Evolutionary conservation across 2,113 vertebrate genomes (phyloP).

Genomic region (Mormyrus iriodes): DNA sequence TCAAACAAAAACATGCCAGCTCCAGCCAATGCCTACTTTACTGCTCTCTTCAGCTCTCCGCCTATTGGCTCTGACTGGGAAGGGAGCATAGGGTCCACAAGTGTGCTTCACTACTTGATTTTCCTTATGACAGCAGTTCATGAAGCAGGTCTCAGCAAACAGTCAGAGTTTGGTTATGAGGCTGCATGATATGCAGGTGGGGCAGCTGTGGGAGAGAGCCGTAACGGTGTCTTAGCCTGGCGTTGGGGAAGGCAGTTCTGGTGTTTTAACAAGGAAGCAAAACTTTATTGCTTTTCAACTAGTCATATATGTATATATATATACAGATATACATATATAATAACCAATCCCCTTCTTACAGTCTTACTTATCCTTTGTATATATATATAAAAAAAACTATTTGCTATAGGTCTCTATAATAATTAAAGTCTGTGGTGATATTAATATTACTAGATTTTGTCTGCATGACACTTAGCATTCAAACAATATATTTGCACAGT

Average conservation of each 20-base stretch:
- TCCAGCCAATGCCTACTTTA: background rate
- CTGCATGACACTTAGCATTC: background rate
- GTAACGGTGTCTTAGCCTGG: background rate
- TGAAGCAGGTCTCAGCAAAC: background rate
- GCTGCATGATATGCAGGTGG: background rate
- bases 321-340: background rate
- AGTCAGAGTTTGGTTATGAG: background rate
- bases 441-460: background rate
- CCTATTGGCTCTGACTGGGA: background rate
- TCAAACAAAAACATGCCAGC: background rate
- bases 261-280: background rate
- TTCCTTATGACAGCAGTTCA: background rate
- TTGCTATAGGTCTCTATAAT: constrained; percentile 7
- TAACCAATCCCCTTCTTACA: background rate
- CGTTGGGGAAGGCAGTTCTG: background rate
- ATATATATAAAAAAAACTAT: background rate
- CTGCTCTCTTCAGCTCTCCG: background rate
- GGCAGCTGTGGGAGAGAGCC: no score
- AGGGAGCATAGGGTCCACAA: background rate
- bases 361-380: background rate
- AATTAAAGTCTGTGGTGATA: background rate
- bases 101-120: background rate
- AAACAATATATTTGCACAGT: background rate
- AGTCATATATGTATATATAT: background rate
- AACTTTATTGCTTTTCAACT: constrained; percentile 21